A percentile compares a stretch with the other conserved stretches of the same genome.
phyloP scores from a whole-genome alignment of 2,888 invertebrate genomes.

The Cylloceria caligata region DNA sequence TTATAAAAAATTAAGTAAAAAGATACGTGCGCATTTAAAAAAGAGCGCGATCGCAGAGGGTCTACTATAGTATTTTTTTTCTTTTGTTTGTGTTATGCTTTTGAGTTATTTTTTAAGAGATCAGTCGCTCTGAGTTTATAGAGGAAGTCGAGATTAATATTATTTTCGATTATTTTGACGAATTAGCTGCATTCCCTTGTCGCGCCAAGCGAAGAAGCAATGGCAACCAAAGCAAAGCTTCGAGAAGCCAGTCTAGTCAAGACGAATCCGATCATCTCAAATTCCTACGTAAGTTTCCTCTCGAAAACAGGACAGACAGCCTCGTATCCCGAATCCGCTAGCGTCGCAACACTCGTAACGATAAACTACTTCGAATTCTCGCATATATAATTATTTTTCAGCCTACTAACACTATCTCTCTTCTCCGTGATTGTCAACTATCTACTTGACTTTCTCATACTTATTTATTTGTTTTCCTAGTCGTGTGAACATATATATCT shows the following conservation, averaged over 20 bases:
- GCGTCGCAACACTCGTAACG: not conserved
- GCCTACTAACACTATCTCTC: constrained; percentile 51
- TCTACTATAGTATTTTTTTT: constrained; percentile 36
- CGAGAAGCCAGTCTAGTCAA: constrained; percentile 66
- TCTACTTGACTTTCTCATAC: constrained; percentile 13
- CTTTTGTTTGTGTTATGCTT: constrained; percentile 17
- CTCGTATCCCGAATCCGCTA: constrained; percentile 25
- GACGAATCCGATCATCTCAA: constrained; percentile 70
- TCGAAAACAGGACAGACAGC: constrained; percentile 18
- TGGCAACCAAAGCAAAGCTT: constrained; percentile 73
- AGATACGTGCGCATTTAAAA: too few species aligned
- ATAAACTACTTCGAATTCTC: constrained; percentile 12
- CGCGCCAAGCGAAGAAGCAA: constrained; percentile 72
- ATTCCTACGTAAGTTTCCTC: constrained; percentile 79
- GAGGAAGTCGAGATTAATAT: constrained; percentile 49
- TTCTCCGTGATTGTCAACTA: constrained; percentile 46
- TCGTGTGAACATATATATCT: constrained; percentile 1
- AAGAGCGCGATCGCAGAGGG: too few species aligned
- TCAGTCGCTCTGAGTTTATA: constrained; percentile 6
- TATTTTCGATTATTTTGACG: constrained; percentile 65
- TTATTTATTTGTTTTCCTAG: constrained; percentile 1
- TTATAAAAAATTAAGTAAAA: too few species aligned
- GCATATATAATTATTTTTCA: constrained; percentile 41
- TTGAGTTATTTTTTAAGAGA: constrained; percentile 25
- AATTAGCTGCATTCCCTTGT: constrained; percentile 77